These are phyloP conservation scores for Mylabris phalerata DNA, from an alignment of 1,140 invertebrate genomes.

Conservation along the genomic window DNA sequence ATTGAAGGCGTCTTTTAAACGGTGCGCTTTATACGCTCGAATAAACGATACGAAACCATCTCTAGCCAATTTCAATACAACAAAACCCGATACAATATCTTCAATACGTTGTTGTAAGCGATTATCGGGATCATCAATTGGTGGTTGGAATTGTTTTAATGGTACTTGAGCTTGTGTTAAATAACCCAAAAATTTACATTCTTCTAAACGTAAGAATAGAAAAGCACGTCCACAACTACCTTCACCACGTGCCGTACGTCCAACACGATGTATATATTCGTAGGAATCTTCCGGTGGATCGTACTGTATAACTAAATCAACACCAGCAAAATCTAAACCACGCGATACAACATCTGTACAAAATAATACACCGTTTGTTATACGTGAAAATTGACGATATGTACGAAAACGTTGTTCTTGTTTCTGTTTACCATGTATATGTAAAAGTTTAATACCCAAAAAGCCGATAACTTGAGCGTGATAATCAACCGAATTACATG, in stretches of 20 bases:
- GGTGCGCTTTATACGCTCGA: slow-evolving; percentile 93
- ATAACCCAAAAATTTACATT: background rate
- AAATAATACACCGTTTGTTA: slow-evolving; percentile 80
- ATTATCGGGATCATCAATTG: slow-evolving; percentile 88
- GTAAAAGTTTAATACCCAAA: background rate
- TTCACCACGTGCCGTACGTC: slow-evolving; percentile 5
- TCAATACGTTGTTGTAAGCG: slow-evolving; percentile 79
- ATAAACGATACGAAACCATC: slow-evolving; percentile 97
- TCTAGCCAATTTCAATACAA: slow-evolving; percentile 89
- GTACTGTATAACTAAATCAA: slow-evolving; percentile 10
- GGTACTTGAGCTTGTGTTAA: background rate
- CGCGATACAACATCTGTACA: slow-evolving; percentile 97
- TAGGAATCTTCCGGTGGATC: slow-evolving; percentile 9
- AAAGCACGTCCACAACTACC: background rate
- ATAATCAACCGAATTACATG: slow-evolving; percentile 95
- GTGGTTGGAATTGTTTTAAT: background rate
- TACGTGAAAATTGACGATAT: slow-evolving; percentile 96
- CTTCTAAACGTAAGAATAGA: background rate
- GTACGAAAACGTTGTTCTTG: slow-evolving; percentile 93
- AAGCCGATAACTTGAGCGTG: slow-evolving; percentile 92
- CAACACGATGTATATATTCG: slow-evolving; percentile 10
- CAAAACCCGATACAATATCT: slow-evolving; percentile 93
- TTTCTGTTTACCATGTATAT: slow-evolving; percentile 84
- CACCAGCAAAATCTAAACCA: slow-evolving; percentile 80
- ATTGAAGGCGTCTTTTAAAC: slow-evolving; percentile 92